Base-by-base conservation (phyloP, 2,888 invertebrate species). In the Galerucella calmariensis region DNA sequence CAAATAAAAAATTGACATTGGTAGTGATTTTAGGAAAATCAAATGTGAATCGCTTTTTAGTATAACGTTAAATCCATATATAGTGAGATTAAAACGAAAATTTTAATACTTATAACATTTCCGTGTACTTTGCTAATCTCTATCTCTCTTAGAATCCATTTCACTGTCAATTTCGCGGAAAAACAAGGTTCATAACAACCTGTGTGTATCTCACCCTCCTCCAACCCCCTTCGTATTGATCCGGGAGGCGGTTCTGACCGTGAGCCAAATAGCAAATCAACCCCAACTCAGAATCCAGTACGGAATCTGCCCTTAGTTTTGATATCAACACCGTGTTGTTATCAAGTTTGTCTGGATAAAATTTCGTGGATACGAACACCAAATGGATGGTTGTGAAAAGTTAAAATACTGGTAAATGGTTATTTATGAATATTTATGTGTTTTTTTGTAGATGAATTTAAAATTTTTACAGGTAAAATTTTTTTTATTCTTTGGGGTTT, bases 241-340 rank as follows among this genome's bases (percentile, higher is more conserved):
- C 72, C 20, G 56, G 76, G 75, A 73, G 79, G 79, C 79, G 79
- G 80, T 77, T 75, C 80, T 82, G 82, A 80, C 82, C 82, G 78
- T 82, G 82, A 82, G 80, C 82, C 80, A 80, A 77, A 81, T 81
- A 79, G 76, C 53, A 76, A 72, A 78, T 77, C 81, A 80, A 81
- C 80, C 80, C 81, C 79, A 79, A 80, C 79, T 78, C 79, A 78
- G 79, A 80, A 80, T 77, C 72, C 78, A 77, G 77, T 77, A 27
- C 65, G 69, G 65, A 77, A 66, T 67, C 58, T 71, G 46, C 65
- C 41, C 65, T 70, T 70, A 70, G 63, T 63, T 53, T 24, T 46
- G 44, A 51, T 65, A 56, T 65, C 62, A 44, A 65, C 44, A 51
- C 14, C 58, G 65, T 58, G 63, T 65, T 16, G 41, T 41, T n/a